Evolutionary conservation across 1,140 invertebrate species (phyloP).

Genomic region (Drepana arcuata): DNA sequence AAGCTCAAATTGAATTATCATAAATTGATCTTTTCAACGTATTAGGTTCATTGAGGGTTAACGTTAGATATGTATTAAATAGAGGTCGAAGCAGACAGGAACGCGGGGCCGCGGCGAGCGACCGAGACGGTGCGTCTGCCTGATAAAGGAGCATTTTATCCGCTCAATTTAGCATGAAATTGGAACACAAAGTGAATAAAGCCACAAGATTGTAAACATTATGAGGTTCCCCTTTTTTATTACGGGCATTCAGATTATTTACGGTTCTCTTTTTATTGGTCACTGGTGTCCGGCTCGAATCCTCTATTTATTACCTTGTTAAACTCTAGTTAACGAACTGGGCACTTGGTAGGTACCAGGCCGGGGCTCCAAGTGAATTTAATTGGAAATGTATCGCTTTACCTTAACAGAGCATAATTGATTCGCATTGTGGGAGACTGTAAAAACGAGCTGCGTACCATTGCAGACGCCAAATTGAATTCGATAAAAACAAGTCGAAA

Average conservation of each 20-base stretch:
- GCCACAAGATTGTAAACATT: slow-evolving; percentile 71
- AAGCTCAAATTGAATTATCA: slow-evolving; percentile 37
- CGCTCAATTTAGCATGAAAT: slow-evolving; percentile 71
- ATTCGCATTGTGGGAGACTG: slow-evolving; percentile 33
- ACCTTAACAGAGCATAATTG: slow-evolving; percentile 39
- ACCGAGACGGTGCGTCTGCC: slow-evolving; percentile 60
- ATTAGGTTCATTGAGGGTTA: slow-evolving; percentile 39
- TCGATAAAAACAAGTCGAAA: slow-evolving; percentile 24
- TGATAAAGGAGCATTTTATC: slow-evolving; percentile 67
- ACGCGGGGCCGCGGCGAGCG: slow-evolving; percentile 6
- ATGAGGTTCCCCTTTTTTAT: slow-evolving; percentile 68
- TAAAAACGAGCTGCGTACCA: slow-evolving; percentile 11
- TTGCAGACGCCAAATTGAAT: slow-evolving; percentile 13
- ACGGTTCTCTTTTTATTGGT: slow-evolving; percentile 62
- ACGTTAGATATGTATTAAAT: slow-evolving; percentile 59
- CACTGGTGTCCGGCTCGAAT: slow-evolving; percentile 39
- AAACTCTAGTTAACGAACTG: slow-evolving; percentile 62
- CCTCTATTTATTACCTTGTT: slow-evolving; percentile 66
- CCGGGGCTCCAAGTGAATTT: slow-evolving; percentile 30
- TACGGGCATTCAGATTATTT: slow-evolving; percentile 59
- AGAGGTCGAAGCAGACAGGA: slow-evolving; percentile 15
- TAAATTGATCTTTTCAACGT: slow-evolving; percentile 41
- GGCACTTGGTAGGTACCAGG: slow-evolving; percentile 33
- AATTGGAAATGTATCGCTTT: slow-evolving; percentile 56
- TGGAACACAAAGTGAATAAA: slow-evolving; percentile 71